Conservation (phyloP, 2,888 invertebrate species). For the Drosophila paucipuncta region DNA sequence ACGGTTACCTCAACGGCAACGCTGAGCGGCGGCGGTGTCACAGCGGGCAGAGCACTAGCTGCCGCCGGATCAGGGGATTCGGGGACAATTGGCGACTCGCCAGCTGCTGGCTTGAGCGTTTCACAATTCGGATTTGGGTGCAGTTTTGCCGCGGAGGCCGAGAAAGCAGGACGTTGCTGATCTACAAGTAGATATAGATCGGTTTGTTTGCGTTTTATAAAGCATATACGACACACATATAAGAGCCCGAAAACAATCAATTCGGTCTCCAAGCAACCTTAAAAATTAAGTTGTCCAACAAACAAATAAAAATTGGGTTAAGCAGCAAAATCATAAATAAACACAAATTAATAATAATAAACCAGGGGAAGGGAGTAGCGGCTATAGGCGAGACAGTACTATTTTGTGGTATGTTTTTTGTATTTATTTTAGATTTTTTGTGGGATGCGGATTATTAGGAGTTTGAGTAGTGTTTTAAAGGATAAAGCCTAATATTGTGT, state of each 20-base stretch:
- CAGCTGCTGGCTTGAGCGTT: slow-evolving; percentile 54
- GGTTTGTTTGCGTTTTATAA: slow-evolving; percentile 71
- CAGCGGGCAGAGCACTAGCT: slow-evolving; percentile 50
- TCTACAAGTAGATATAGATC: slow-evolving; percentile 86
- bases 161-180: slow-evolving; percentile 86
- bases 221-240: slow-evolving; percentile 64
- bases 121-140: slow-evolving; percentile 81
- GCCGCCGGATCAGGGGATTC: slow-evolving; percentile 10
- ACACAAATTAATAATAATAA: slow-evolving; percentile 37
- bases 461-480: slow-evolving; percentile 22
- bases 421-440: slow-evolving; percentile 8
- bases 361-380: slow-evolving; percentile 17
- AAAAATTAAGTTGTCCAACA: slow-evolving; percentile 77
- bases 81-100: slow-evolving; percentile 35
- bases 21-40: slow-evolving; percentile 59
- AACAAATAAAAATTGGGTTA: slow-evolving; percentile 24
- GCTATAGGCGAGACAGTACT: slow-evolving; percentile 31
- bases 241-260: slow-evolving; percentile 55
- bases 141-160: slow-evolving; percentile 85
- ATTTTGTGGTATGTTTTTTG: slow-evolving; percentile 25
- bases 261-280: slow-evolving; percentile 62
- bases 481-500: slow-evolving; percentile 1
- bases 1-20: slow-evolving; percentile 63
- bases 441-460: slow-evolving; percentile 15
- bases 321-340: slow-evolving; percentile 48